Evolutionary conservation across 2,113 vertebrate species (phyloP).

Genomic region (Onychostoma macrolepis): DNA sequence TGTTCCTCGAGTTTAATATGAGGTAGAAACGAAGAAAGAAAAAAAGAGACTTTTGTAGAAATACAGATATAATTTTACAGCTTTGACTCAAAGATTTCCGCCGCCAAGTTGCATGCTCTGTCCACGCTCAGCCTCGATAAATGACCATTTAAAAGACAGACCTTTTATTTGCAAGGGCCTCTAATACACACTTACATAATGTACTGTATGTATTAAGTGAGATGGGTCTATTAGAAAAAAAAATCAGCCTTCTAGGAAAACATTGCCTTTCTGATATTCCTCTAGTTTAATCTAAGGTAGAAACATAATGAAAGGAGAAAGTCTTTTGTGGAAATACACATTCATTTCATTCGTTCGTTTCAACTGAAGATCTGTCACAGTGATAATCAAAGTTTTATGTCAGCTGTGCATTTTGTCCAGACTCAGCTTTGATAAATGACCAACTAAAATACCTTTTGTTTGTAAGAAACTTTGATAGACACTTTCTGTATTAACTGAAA

Average conservation of each 20-base stretch:
- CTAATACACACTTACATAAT: not conserved
- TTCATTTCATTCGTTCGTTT: too few species aligned
- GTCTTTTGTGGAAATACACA: too few species aligned
- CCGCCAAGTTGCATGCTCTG: not conserved
- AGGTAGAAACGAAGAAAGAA: slow-evolving; percentile 7
- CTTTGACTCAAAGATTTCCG: not conserved
- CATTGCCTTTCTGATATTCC: not conserved
- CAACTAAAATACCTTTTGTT: not conserved
- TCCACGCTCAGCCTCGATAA: not conserved
- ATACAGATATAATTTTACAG: slow-evolving; percentile 36
- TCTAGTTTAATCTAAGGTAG: too few species aligned
- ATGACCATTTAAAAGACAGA: slow-evolving; percentile 10
- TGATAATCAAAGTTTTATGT: too few species aligned
- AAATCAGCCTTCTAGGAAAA: not conserved
- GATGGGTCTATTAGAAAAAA: not conserved
- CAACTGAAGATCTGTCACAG: too few species aligned
- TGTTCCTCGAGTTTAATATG: not conserved
- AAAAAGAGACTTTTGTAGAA: not conserved
- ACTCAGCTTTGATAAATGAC: too few species aligned
- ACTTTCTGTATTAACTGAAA: slow-evolving; percentile 32
- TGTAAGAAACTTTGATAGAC: slow-evolving; percentile 16
- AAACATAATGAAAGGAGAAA: too few species aligned
- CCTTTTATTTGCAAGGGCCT: not conserved
- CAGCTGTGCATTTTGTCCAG: too few species aligned
- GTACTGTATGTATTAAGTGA: not conserved